Conservation (phyloP, 1,140 invertebrate genomes). For the Wiebesia pumilae region DNA sequence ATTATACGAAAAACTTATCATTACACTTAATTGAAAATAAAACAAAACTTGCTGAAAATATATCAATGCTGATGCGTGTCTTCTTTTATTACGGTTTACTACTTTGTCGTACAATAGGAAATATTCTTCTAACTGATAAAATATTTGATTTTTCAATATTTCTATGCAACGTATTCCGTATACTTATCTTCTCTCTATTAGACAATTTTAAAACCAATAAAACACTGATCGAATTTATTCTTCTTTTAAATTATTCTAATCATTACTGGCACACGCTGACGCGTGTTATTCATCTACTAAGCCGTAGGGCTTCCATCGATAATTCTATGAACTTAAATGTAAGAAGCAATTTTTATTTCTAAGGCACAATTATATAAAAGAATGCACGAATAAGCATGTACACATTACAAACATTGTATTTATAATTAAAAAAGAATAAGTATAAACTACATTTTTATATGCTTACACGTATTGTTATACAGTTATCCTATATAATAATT, state of each 20-base stretch:
- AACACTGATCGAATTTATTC: not conserved
- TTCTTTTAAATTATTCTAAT: not conserved
- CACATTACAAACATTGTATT: not conserved
- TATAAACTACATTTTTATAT: not conserved
- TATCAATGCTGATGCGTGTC: not conserved
- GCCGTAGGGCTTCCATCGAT: not conserved
- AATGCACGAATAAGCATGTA: not conserved
- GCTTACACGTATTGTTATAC: not conserved
- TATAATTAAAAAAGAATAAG: not conserved
- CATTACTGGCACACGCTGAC: not conserved
- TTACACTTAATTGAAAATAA: not conserved
- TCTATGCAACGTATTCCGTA: not conserved
- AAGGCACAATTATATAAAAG: not conserved
- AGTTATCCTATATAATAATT: too few relatives aligned
- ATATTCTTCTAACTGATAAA: not conserved
- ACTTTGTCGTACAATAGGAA: not conserved
- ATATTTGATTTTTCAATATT: not conserved
- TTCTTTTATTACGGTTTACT: not conserved
- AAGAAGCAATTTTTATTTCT: not conserved
- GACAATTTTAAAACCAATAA: not conserved
- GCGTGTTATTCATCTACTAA: not conserved
- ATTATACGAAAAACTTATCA: not conserved
- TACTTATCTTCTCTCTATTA: not conserved
- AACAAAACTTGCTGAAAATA: not conserved
- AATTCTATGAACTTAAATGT: slow-evolving; percentile 6